Conservation (phyloP, 2,888 invertebrate genomes). For the Podabrus alpinus region DNA sequence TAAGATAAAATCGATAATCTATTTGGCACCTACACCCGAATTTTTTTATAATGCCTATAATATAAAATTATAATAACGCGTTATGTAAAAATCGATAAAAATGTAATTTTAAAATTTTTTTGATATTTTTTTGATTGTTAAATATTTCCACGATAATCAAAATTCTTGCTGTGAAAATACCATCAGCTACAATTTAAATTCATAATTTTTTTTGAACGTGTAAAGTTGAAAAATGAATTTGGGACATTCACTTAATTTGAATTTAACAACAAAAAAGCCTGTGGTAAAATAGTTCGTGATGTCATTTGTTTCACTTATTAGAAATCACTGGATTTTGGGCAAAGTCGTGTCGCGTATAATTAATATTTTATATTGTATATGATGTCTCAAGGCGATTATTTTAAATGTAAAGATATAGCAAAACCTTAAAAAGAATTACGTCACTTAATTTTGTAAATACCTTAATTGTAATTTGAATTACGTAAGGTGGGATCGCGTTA, state of each 20-base stretch:
- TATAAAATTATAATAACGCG: not conserved
- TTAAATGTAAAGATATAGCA: constrained; percentile 38
- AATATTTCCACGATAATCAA: not conserved
- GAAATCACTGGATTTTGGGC: constrained; percentile 49
- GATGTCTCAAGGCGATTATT: constrained; percentile 40
- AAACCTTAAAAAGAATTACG: constrained; percentile 40
- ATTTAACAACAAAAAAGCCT: constrained; percentile 5
- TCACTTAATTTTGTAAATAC: constrained; percentile 45
- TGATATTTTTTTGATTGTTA: not conserved
- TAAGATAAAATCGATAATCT: not conserved
- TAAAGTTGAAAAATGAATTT: constrained; percentile 6
- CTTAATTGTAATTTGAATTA: constrained; percentile 42
- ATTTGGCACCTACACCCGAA: not conserved
- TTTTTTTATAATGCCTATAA: not conserved
- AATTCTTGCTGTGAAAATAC: not conserved
- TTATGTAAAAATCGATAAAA: not conserved
- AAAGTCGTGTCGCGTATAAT: constrained; percentile 51
- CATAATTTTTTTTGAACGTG: constrained; percentile 3
- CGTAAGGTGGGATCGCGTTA: constrained; percentile 42
- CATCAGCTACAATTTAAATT: not conserved
- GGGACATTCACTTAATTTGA: constrained; percentile 8
- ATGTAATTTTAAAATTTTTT: not conserved
- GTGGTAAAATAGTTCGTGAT: constrained; percentile 22
- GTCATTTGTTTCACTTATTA: constrained; percentile 51
- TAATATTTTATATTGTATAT: constrained; percentile 44